These are phyloP conservation scores for Gonioctena quinquepunctata DNA, from an alignment of 1,140 invertebrate genomes.

Conservation along the genomic window DNA sequence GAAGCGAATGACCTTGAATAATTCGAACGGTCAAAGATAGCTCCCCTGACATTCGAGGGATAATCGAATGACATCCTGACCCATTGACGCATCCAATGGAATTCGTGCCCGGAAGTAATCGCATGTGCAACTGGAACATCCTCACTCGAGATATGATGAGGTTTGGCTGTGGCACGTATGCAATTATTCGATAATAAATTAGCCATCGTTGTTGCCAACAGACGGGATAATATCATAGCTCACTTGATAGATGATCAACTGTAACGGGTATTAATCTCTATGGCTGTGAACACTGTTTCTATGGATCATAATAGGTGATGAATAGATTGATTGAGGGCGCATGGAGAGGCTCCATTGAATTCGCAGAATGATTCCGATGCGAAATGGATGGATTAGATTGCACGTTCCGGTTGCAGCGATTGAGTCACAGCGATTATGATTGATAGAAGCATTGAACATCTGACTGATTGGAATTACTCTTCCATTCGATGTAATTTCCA, in stretches of 20 bases:
- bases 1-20: too few relatives aligned
- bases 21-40: too few relatives aligned
- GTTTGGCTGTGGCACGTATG: conserved; percentile 29
- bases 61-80: neutral
- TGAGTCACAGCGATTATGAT: too few relatives aligned
- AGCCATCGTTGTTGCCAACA: conserved; percentile 24
- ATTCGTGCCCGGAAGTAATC: neutral
- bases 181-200: conserved; percentile 32
- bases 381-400: neutral
- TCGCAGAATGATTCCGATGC: neutral
- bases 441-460: too few relatives aligned
- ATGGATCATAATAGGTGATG: conserved; percentile 13
- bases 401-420: neutral
- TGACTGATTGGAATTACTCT: too few relatives aligned
- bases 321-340: neutral
- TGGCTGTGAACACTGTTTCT: conserved; percentile 12
- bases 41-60: too few relatives aligned
- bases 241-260: conserved; percentile 19
- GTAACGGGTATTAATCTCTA: conserved; percentile 16
- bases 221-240: conserved; percentile 25
- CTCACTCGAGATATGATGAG: neutral
- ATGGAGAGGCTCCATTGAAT: neutral
- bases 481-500: too few relatives aligned
- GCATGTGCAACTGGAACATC: neutral
- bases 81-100: neutral